Conservation (phyloP, 2,113 vertebrate species). For the Mastomys natalensis region DNA sequence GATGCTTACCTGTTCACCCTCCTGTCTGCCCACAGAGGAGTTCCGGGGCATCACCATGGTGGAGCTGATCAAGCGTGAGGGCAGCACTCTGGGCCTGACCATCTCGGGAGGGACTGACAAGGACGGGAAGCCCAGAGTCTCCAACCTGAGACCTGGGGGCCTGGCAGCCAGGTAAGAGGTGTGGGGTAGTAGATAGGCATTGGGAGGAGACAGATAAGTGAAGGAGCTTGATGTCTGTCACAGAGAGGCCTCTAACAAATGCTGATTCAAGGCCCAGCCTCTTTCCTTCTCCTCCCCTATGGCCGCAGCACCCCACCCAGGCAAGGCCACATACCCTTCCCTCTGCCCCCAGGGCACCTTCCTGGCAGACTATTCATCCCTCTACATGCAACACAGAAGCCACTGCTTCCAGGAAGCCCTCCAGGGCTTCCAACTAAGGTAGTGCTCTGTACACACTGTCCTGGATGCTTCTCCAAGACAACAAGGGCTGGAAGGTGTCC, state of each 20-base stretch:
- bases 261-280: background rate
- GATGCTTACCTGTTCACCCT: background rate
- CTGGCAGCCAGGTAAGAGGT: conserved; percentile 95
- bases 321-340: background rate
- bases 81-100: conserved; percentile 96
- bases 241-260: background rate
- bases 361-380: background rate
- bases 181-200: background rate
- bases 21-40: conserved; percentile 90
- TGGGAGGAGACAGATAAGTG: background rate
- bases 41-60: conserved; percentile 95
- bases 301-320: fast-evolving
- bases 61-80: conserved; percentile 98
- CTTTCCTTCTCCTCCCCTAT: background rate
- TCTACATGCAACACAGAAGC: background rate
- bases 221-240: background rate
- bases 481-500: background rate
- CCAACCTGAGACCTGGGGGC: conserved; percentile 96
- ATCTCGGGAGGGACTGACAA: conserved; percentile 98
- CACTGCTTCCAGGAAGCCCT: background rate
- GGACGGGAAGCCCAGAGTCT: conserved; percentile 97
- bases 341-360: background rate
- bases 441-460: background rate
- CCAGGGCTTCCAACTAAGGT: background rate
- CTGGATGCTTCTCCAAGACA: background rate